These are phyloP conservation scores for Microvelia longipes DNA, from an alignment of 1,140 invertebrate genomes.

Conservation along the genomic window DNA sequence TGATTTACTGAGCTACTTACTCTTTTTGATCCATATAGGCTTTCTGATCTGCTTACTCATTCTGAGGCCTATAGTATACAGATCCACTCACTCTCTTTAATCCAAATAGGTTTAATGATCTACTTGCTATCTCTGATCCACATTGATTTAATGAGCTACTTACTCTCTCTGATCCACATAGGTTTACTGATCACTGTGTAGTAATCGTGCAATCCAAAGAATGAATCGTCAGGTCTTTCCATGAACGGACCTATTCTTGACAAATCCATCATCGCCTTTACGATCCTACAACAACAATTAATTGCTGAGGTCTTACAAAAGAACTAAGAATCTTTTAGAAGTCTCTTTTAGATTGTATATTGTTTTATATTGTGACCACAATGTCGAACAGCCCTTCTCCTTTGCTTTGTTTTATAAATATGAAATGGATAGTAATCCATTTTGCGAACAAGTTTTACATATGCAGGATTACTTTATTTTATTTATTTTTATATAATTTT, in stretches of 20 bases:
- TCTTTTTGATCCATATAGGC: not conserved
- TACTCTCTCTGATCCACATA: conserved; percentile 19
- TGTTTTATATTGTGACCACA: too few relatives aligned
- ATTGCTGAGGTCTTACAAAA: too few relatives aligned
- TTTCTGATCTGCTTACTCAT: not conserved
- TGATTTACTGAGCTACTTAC: not conserved
- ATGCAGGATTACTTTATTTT: too few relatives aligned
- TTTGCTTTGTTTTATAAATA: too few relatives aligned
- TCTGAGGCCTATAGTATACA: not conserved
- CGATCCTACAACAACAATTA: conserved; percentile 15
- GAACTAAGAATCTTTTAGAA: too few relatives aligned
- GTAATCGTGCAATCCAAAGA: conserved; percentile 16
- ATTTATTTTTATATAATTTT: too few relatives aligned
- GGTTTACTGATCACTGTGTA: conserved; percentile 16
- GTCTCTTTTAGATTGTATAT: too few relatives aligned
- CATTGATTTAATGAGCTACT: not conserved
- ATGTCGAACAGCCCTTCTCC: too few relatives aligned
- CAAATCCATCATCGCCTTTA: conserved; percentile 11
- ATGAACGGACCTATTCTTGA: conserved; percentile 9
- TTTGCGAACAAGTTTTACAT: too few relatives aligned
- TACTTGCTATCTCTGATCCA: not conserved
- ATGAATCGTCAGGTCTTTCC: conserved; percentile 12
- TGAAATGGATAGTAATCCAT: too few relatives aligned
- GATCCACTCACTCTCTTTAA: too few relatives aligned
- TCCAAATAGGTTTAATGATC: not conserved